phyloP scores from a whole-genome alignment of 2,888 invertebrate genomes.

The Masnerella sp. region DNA sequence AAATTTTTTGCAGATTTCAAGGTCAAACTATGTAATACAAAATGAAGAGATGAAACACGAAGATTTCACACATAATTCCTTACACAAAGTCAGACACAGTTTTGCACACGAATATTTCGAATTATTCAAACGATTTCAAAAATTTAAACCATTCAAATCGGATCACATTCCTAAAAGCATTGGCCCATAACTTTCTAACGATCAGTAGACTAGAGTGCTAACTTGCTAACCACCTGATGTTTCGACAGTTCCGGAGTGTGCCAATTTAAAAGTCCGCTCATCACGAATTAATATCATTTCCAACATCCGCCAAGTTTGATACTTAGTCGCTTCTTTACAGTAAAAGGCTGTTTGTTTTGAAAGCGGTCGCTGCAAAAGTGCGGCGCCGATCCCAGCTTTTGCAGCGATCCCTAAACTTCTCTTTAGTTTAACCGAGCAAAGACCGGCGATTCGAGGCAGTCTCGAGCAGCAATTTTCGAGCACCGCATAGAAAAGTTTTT shows the following conservation, averaged over 20 bases:
- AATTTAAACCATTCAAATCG: too few relatives aligned
- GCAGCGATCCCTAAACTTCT: constrained; percentile 16
- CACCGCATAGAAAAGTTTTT: constrained; percentile 49
- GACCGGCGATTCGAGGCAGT: constrained; percentile 3
- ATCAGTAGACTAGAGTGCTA: constrained; percentile 37
- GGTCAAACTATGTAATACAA: too few relatives aligned
- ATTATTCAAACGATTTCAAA: too few relatives aligned
- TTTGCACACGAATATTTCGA: too few relatives aligned
- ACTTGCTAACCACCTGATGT: constrained; percentile 31
- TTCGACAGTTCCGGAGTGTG: constrained; percentile 19
- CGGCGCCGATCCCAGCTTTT: constrained; percentile 10
- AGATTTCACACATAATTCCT: too few relatives aligned
- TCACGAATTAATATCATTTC: constrained; percentile 29
- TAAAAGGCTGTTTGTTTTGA: constrained; percentile 22
- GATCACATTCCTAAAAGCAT: too few relatives aligned
- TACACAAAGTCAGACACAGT: too few relatives aligned
- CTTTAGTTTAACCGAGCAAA: constrained; percentile 20
- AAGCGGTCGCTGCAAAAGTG: constrained; percentile 31
- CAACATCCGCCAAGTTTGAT: constrained; percentile 35
- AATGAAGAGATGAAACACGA: too few relatives aligned
- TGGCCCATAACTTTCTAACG: constrained; percentile 32
- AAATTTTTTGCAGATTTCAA: too few relatives aligned
- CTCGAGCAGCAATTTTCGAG: constrained; percentile 38
- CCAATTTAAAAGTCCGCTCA: constrained; percentile 18
- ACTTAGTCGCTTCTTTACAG: constrained; percentile 47